Conservation (phyloP, 2,797 vertebrate species). For the Taeniopygia guttata region DNA sequence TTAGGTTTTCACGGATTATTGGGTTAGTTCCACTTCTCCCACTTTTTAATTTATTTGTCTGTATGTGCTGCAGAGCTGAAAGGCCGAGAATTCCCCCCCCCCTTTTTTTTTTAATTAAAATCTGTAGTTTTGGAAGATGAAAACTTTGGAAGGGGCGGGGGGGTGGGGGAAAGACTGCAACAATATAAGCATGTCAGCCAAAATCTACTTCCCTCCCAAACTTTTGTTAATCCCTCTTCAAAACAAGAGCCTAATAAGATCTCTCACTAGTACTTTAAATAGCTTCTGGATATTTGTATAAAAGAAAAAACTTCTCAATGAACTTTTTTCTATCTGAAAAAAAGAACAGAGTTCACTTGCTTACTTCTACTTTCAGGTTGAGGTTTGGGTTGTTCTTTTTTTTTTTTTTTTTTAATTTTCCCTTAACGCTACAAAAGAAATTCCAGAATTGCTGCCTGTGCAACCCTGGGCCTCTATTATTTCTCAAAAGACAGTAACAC, state of each 20-base stretch:
- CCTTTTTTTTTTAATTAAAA: conserved; percentile 72
- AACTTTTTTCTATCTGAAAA: not conserved
- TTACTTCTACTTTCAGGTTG: not conserved
- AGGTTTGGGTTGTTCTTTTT: not conserved
- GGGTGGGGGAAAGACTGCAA: not conserved
- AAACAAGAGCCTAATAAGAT: conserved; percentile 17
- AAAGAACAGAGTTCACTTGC: conserved; percentile 8
- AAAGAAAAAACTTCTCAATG: not conserved
- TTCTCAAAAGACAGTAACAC: conserved; percentile 19
- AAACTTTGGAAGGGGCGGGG: conserved; percentile 57
- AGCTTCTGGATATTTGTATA: conserved; percentile 5
- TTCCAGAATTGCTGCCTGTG: not conserved
- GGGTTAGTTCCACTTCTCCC: conserved; percentile 85
- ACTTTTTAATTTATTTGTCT: conserved; percentile 86
- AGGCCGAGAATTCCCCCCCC: conserved; percentile 53
- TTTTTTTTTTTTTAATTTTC: not conserved
- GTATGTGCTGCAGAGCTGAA: conserved; percentile 79
- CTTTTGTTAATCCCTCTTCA: conserved; percentile 27
- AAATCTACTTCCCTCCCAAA: conserved; percentile 28
- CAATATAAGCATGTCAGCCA: conserved; percentile 42
- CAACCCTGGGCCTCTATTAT: not conserved
- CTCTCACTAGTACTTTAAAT: not conserved
- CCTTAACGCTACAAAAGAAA: conserved; percentile 13
- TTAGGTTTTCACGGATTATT: conserved; percentile 86
- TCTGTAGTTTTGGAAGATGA: conserved; percentile 72